phyloP scores from a whole-genome alignment of 2,797 vertebrate species.

The Taenioides sp. region DNA sequence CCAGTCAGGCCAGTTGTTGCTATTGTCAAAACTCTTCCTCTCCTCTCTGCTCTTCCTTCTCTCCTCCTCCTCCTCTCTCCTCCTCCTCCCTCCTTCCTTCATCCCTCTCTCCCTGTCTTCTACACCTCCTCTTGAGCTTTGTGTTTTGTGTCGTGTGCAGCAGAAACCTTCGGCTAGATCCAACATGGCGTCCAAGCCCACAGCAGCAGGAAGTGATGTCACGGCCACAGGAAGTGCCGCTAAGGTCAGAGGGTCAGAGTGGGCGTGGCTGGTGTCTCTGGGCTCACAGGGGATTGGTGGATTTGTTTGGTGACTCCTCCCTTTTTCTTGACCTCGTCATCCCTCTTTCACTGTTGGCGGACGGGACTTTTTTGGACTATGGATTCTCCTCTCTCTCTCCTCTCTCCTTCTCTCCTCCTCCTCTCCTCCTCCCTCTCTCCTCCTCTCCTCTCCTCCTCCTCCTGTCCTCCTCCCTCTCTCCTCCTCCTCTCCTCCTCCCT shows the following conservation, averaged over 20 bases:
- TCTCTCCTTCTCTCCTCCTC: too few relatives aligned
- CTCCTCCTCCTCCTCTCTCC: too few relatives aligned
- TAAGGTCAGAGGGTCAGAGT: neutral
- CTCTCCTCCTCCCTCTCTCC: too few relatives aligned
- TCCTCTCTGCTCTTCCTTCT: too few relatives aligned
- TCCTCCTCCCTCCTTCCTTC: too few relatives aligned
- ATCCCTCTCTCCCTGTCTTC: too few relatives aligned
- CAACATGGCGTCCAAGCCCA: slow-evolving; percentile 57
- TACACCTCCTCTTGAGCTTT: too few relatives aligned
- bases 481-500: neutral
- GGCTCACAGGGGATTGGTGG: neutral
- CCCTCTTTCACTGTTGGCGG: too few relatives aligned
- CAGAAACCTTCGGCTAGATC: slow-evolving; percentile 67
- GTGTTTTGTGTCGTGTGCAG: neutral
- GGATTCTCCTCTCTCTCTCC: neutral
- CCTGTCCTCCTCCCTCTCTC: neutral
- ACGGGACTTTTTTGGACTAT: neutral
- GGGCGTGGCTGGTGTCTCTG: neutral
- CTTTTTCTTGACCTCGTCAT: too few relatives aligned
- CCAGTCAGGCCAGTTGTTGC: too few relatives aligned
- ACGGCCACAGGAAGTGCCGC: slow-evolving; percentile 41
- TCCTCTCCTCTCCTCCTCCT: too few relatives aligned
- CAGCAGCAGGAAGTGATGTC: slow-evolving; percentile 32
- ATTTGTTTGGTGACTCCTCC: neutral
- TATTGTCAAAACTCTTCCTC: too few relatives aligned